Conservation (phyloP, 37 sponge, comb jelly and placozoan genomes). For the Dysidea cf. avara region DNA sequence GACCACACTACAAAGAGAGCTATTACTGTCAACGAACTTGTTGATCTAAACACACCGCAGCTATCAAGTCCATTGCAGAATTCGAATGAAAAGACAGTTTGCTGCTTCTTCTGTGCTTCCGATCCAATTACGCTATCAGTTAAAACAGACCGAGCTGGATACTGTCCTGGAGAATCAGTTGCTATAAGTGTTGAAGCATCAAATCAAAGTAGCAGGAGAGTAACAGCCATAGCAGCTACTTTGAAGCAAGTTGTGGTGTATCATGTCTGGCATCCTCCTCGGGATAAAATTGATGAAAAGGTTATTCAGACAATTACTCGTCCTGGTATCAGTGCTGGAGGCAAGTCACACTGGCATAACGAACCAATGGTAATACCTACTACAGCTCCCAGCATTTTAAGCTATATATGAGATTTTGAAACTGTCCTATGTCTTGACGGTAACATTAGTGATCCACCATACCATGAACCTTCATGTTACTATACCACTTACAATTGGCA, state of each 20-base stretch:
- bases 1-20: slow-evolving; percentile 18
- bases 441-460: slow-evolving; percentile 21
- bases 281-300: not conserved
- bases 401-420: slow-evolving; percentile 29
- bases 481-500: slow-evolving; percentile 46
- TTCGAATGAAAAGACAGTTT: slow-evolving; percentile 44
- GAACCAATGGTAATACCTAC: slow-evolving; percentile 23
- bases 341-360: too few species aligned
- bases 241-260: slow-evolving; percentile 12
- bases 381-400: slow-evolving; percentile 12
- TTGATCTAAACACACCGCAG: slow-evolving; percentile 44
- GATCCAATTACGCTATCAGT: slow-evolving; percentile 49
- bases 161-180: slow-evolving; percentile 45
- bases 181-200: slow-evolving; percentile 28
- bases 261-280: slow-evolving; percentile 20
- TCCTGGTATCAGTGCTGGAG: too few species aligned
- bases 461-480: slow-evolving; percentile 18
- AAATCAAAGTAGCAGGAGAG: slow-evolving; percentile 33
- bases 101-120: slow-evolving; percentile 77
- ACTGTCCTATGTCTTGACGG: slow-evolving; percentile 15
- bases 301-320: not conserved
- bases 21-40: slow-evolving; percentile 38
- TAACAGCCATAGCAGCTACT: slow-evolving; percentile 31
- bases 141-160: slow-evolving; percentile 41
- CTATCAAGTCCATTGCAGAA: slow-evolving; percentile 16